Evolutionary conservation across 2,888 invertebrate genomes (phyloP).

Genomic region (Limenitis camilla): DNA sequence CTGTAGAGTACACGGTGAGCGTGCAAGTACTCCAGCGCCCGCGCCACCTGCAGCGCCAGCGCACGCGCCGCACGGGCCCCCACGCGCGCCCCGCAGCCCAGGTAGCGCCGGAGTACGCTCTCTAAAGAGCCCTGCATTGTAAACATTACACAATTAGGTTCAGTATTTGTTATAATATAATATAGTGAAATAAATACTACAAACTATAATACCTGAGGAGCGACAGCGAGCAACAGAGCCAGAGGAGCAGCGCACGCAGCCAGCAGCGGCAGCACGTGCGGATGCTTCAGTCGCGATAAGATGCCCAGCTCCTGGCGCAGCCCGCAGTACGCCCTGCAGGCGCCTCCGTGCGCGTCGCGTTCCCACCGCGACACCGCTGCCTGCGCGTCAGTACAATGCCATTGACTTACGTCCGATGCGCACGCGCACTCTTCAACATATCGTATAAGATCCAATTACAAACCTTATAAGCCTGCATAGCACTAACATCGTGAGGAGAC

Average conservation of each 20-base stretch:
- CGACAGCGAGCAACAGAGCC: slow-evolving; percentile 90
- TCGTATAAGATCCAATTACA: slow-evolving; percentile 15
- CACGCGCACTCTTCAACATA: neutral
- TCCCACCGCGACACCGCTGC: slow-evolving; percentile 93
- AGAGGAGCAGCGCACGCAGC: slow-evolving; percentile 93
- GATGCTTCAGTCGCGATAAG: slow-evolving; percentile 87
- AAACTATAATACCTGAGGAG: slow-evolving; percentile 74
- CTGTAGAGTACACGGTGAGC: slow-evolving; percentile 93
- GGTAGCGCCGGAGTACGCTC: slow-evolving; percentile 86
- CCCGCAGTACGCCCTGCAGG: slow-evolving; percentile 97
- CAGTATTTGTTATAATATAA: too few relatives aligned
- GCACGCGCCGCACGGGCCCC: slow-evolving; percentile 87
- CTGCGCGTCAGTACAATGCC: slow-evolving; percentile 37
- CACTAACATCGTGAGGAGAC: slow-evolving; percentile 32
- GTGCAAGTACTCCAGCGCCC: slow-evolving; percentile 96
- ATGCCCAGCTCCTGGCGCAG: slow-evolving; percentile 96
- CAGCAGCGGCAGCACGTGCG: slow-evolving; percentile 93
- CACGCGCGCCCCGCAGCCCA: slow-evolving; percentile 87
- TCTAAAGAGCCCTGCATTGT: slow-evolving; percentile 89
- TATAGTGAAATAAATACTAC: neutral
- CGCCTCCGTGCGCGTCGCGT: slow-evolving; percentile 91
- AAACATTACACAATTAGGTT: too few relatives aligned
- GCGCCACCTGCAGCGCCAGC: slow-evolving; percentile 90
- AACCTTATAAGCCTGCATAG: slow-evolving; percentile 55
- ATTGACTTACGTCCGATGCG: too few relatives aligned